Evolutionary conservation across 2,797 vertebrate genomes (phyloP).

Genomic region (Microcaecilia unicolor): DNA sequence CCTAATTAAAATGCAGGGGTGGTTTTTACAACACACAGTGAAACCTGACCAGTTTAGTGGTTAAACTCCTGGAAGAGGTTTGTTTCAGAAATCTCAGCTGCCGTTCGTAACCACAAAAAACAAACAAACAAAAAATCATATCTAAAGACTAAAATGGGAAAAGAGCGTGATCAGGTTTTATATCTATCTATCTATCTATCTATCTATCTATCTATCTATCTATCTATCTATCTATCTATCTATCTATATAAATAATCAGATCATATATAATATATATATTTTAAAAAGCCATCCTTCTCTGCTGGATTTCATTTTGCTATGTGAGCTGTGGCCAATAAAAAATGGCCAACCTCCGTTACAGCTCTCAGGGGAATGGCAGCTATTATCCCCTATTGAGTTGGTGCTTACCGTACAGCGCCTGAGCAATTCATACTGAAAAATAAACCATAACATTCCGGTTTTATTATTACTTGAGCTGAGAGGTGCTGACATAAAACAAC

Average conservation of each 20-base stretch:
- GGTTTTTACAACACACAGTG: too few relatives aligned
- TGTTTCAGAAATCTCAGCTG: conserved; percentile 21
- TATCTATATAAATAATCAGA: too few relatives aligned
- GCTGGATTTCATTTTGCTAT: conserved; percentile 35
- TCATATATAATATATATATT: too few relatives aligned
- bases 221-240: too few relatives aligned
- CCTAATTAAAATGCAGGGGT: too few relatives aligned
- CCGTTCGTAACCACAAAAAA: conserved; percentile 18
- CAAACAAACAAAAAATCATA: conserved; percentile 27
- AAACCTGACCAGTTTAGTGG: too few relatives aligned
- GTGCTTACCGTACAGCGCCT: conserved; percentile 58
- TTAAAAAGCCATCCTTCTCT: conserved; percentile 19
- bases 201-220: too few relatives aligned
- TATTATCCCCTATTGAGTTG: conserved; percentile 61
- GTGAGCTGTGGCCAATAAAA: conserved; percentile 42
- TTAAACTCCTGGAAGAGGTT: too few relatives aligned
- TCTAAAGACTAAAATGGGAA: conserved; percentile 25
- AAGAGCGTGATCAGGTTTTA: conserved; percentile 1
- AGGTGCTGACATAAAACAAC: conserved; percentile 71
- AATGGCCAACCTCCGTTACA: conserved; percentile 46
- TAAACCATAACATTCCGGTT: conserved; percentile 65
- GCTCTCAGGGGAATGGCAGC: conserved; percentile 43
- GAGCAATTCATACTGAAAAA: conserved; percentile 69
- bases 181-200: too few relatives aligned
- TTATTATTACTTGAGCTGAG: conserved; percentile 68